phyloP scores from a whole-genome alignment of 1,140 invertebrate genomes.

The Scaptomyza montana region DNA sequence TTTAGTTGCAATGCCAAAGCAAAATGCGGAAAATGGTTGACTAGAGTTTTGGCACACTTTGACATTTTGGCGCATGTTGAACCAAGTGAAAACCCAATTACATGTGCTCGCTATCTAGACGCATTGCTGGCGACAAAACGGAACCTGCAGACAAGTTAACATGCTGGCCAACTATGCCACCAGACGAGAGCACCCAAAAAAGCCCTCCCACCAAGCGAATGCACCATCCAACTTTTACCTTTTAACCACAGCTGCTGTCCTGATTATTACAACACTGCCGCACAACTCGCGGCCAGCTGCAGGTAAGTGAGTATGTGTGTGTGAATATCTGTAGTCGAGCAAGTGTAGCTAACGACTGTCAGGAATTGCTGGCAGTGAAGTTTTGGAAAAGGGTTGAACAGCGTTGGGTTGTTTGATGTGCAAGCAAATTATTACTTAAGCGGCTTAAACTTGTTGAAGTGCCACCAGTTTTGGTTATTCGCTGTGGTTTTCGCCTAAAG shows the following conservation, averaged over 20 bases:
- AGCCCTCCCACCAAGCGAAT: not conserved
- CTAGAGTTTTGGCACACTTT: conserved; percentile 66
- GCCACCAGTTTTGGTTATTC: conserved; percentile 22
- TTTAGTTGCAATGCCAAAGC: not conserved
- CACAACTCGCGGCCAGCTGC: conserved; percentile 46
- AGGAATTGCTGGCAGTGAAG: conserved; percentile 3
- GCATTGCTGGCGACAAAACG: conserved; percentile 63
- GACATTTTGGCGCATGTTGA: conserved; percentile 76
- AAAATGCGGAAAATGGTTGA: conserved; percentile 19
- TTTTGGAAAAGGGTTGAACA: not conserved
- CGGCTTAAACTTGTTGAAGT: conserved; percentile 70
- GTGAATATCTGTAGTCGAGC: not conserved
- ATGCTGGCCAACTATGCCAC: conserved; percentile 65
- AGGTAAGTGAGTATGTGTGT: conserved; percentile 1
- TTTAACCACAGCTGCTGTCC: conserved; percentile 11
- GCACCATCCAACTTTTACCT: conserved; percentile 2
- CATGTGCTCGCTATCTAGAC: conserved; percentile 64
- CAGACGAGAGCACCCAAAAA: not conserved
- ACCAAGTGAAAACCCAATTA: conserved; percentile 79
- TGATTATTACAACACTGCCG: conserved; percentile 59
- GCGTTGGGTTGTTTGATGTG: conserved; percentile 43
- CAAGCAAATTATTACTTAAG: conserved; percentile 77
- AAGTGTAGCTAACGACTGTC: conserved; percentile 29
- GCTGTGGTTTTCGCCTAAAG: conserved; percentile 16
- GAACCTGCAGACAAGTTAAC: conserved; percentile 70